Base-by-base conservation (phyloP, 1,140 invertebrate species). In the Brachionus manjavacas region DNA sequence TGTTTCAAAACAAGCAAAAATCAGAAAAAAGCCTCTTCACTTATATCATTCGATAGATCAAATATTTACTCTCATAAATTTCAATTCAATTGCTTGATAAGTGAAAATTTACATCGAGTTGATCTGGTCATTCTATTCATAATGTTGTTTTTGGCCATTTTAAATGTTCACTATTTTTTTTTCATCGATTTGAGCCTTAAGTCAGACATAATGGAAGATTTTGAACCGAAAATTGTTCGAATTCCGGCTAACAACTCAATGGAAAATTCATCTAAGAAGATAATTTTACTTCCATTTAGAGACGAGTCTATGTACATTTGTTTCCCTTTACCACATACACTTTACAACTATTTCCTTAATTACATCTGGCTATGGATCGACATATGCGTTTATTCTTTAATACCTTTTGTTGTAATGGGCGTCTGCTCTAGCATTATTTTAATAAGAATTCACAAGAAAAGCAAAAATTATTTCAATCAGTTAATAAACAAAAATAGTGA, bases 291-390 rank as follows among this genome's bases (percentile, higher is more conserved):
- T 31, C 39, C 39, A 39, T 23, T 41, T 11, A 41, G 9, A 41
- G 35, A 20, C 8, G 79, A 81, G 11, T 16, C 79, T 3, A 23
- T 46, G 7, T 64, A n/a, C 16, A 81, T 81, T 4, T 81, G 79
- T 68, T 81, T 64, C 66, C 79, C 79, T 25, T 16, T 46, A 16
- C 23, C 55, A 28, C 35, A 81, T 25, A 12, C 49, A 20, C 9
- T 64, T 9, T 81, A 81, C 25, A 60, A 28, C 31, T 43, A 60
- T 11, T 81, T 81, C 20, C 41, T 81, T 8, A 81, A 64, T 43
- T 43, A 81, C 23, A 16, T 81, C 23, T 81, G 79, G 79, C 28
- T 43, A 20, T 81, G 79, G 79, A 81, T 81, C 28, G 81, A 83
- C 60, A 68, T 72, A 28, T 70, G 35, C 35, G 43, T 68, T n/a